Evolutionary conservation across 2,797 vertebrate genomes (phyloP).

Genomic region (Mus spretus): DNA sequence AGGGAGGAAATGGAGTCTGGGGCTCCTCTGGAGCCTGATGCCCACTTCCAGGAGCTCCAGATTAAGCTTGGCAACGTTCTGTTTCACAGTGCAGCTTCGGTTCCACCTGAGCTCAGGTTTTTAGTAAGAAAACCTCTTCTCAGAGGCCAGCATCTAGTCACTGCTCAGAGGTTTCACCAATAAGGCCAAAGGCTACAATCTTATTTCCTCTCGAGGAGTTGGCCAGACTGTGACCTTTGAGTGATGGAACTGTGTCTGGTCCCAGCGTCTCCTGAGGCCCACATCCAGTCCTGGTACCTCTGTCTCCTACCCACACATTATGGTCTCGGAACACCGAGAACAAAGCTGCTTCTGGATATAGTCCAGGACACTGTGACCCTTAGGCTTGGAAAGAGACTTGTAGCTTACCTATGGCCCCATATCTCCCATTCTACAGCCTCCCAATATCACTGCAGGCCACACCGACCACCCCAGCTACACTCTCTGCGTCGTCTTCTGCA

Average conservation of each 20-base stretch:
- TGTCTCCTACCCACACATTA: background rate
- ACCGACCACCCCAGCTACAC: slow-evolving; percentile 79
- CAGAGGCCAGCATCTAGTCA: background rate
- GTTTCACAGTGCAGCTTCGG: background rate
- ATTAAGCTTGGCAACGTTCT: background rate
- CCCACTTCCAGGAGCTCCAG: background rate
- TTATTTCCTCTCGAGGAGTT: background rate
- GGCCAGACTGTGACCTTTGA: background rate
- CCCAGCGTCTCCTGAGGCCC: background rate
- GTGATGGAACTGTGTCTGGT: background rate
- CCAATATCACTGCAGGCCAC: slow-evolving; percentile 85
- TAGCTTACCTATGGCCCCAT: slow-evolving; percentile 82
- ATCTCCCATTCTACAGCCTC: slow-evolving; percentile 85
- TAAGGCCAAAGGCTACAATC: background rate
- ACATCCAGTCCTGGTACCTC: background rate
- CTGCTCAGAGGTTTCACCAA: background rate
- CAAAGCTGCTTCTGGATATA: background rate
- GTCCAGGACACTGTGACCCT: slow-evolving; percentile 24
- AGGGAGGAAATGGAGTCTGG: slow-evolving; percentile 15
- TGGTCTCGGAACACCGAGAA: slow-evolving; percentile 5
- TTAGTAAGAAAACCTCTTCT: background rate
- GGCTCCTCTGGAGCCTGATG: background rate
- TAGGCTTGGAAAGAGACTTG: slow-evolving; percentile 51
- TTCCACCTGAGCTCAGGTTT: background rate
- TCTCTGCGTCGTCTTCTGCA: slow-evolving; percentile 84